Conservation (phyloP, 2,888 invertebrate species). For the Chloroclysta siterata region DNA sequence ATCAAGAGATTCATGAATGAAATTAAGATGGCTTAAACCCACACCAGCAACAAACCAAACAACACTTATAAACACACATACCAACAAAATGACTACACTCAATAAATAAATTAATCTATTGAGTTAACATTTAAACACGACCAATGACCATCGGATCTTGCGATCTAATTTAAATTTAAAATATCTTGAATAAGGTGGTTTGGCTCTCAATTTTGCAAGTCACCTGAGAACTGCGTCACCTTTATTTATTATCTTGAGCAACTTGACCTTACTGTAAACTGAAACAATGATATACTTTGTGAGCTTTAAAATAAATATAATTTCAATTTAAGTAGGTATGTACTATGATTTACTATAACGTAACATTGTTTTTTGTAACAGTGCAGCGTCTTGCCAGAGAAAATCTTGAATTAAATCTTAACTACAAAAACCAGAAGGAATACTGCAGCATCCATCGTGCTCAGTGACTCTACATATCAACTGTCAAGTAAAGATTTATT, state of each 20-base stretch:
- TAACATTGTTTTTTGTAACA: conserved; percentile 8
- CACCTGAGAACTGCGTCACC: conserved; percentile 51
- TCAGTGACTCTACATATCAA: conserved; percentile 21
- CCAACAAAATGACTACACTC: conserved; percentile 41
- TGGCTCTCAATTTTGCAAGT: conserved; percentile 48
- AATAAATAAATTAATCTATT: conserved; percentile 44
- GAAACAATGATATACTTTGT: conserved; percentile 47
- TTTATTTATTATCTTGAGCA: conserved; percentile 49
- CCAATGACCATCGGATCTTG: conserved; percentile 44
- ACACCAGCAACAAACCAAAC: conserved; percentile 38
- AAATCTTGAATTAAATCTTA: conserved; percentile 3
- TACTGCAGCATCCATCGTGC: conserved; percentile 16
- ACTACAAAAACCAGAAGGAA: conserved; percentile 27
- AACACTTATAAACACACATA: conserved; percentile 33
- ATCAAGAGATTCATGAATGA: conserved; percentile 30
- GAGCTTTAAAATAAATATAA: conserved; percentile 29
- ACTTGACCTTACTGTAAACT: conserved; percentile 55
- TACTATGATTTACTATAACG: conserved; percentile 2
- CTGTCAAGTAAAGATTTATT: conserved; percentile 32
- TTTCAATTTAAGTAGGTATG: neutral
- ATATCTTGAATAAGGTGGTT: conserved; percentile 40
- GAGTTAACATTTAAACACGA: conserved; percentile 51
- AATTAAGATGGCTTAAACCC: conserved; percentile 27
- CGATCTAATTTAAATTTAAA: conserved; percentile 54
- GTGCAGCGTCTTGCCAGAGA: neutral